Base-by-base conservation (phyloP, 2,888 invertebrate genomes). In the Oligia latruncula region DNA sequence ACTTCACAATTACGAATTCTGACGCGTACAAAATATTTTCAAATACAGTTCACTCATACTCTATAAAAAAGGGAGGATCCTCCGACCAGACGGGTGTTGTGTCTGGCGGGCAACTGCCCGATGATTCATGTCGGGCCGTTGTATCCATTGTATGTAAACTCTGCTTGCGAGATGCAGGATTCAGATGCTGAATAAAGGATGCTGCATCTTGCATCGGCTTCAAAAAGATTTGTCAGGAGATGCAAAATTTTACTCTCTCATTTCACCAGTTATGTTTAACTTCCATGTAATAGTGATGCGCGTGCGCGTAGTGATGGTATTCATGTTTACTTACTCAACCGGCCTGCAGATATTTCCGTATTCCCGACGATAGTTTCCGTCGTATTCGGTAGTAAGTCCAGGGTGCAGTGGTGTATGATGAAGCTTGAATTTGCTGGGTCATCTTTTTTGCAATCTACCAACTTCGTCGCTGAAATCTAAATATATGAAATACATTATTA, bases 351-450 rank as follows among this genome's bases (percentile, higher is more conserved):
- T 71, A 86, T 80, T 40, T 74, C 73, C 9, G 72, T 81, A 9
- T 83, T 85, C 0, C 86, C 84, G 4, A 87, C 88, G 4, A 94
- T 82, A 71, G 89, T 91, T 2, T 81, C 77, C 0, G 66, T 84
- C 0, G 86, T 80, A 8, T 84, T 80, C 0, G 91, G 90, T 35
- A 79, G 77, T 20, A 95, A 70, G n/a, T 89, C 78, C 4, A 95
- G 55, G 0, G 1, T 62, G 71, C 93, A 94, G 0, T 43, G 67
- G 43, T 90, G 88, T 23, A 40, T 62, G 4, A 85, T 80, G 6
- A 55, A 74, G 15, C 17, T 46, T 55, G 64, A 46, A 40, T n/a
- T n/a, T 0, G 20, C 11, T 4, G 23, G 2, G 0, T 49, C 35
- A 6, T 40, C 62, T 58, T 6, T 17, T 1, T 3, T 29, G 64